Percentiles rank a stretch among this genome's conserved stretches.
phyloP scores from a whole-genome alignment of 1,140 invertebrate species.

The Periplaneta americana region DNA sequence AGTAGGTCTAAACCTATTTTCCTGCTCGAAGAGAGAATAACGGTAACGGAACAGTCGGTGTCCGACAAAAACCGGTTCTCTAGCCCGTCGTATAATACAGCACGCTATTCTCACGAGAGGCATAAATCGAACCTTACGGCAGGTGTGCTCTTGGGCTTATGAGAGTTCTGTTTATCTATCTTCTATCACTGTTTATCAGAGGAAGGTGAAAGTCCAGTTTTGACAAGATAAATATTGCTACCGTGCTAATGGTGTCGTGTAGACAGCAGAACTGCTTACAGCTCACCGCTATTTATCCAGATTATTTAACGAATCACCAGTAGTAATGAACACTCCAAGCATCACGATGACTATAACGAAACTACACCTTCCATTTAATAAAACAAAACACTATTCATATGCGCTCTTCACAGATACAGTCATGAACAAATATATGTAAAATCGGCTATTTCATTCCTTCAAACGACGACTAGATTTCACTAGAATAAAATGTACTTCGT shows the following conservation, averaged over 20 bases:
- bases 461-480: too few relatives aligned
- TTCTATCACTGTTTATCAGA: not conserved
- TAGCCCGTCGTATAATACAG: not conserved
- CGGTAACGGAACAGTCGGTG: conserved; percentile 14
- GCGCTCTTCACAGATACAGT: not conserved
- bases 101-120: not conserved
- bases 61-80: conserved; percentile 15
- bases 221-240: not conserved
- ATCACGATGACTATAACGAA: not conserved
- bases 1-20: conserved; percentile 5
- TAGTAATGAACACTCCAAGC: not conserved
- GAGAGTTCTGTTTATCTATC: not conserved
- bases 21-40: conserved; percentile 14
- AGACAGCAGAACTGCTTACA: not conserved
- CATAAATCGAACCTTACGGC: not conserved
- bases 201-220: not conserved
- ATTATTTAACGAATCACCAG: not conserved
- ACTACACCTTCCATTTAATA: not conserved
- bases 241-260: not conserved
- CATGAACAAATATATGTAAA: too few relatives aligned
- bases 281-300: not conserved
- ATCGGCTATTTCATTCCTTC: too few relatives aligned
- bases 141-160: not conserved
- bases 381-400: not conserved
- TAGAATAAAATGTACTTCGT: too few relatives aligned